These are phyloP conservation scores for Pseudanteris insignis DNA, from an alignment of 2,888 invertebrate species.

Conservation along the genomic window DNA sequence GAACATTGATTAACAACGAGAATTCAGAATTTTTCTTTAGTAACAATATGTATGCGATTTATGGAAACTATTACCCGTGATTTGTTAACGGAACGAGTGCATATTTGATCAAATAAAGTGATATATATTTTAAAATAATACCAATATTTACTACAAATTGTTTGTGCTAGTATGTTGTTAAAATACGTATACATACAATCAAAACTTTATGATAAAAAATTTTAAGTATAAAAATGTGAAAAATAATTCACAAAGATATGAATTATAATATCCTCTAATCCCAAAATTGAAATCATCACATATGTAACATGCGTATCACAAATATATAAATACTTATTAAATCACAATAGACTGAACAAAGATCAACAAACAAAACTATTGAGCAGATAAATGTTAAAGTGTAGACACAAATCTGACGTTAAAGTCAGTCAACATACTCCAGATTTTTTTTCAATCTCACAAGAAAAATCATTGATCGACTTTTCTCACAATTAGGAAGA, in stretches of 20 bases:
- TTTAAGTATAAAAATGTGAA: neutral
- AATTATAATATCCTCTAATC: too few relatives aligned
- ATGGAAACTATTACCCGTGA: too few relatives aligned
- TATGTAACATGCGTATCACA: constrained; percentile 15
- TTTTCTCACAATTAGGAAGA: constrained; percentile 59
- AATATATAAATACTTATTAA: constrained; percentile 23
- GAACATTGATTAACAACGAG: neutral
- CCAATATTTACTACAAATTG: too few relatives aligned
- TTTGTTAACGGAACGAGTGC: too few relatives aligned
- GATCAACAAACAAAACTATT: constrained; percentile 20
- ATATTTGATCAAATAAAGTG: neutral
- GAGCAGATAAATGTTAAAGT: constrained; percentile 24
- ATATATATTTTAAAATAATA: too few relatives aligned
- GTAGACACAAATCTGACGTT: constrained; percentile 31
- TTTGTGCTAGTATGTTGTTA: too few relatives aligned
- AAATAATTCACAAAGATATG: neutral
- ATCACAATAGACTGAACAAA: constrained; percentile 7
- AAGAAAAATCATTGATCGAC: constrained; percentile 37
- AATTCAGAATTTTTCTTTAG: neutral
- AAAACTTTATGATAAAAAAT: too few relatives aligned
- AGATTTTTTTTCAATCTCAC: constrained; percentile 8
- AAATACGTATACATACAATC: too few relatives aligned
- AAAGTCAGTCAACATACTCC: constrained; percentile 16
- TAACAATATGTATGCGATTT: neutral
- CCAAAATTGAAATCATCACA: constrained; percentile 1